Evolutionary conservation across 2,888 invertebrate species (phyloP), one percentile per base, ranked within the genome.

Genomic region (Tillus elongatus): DNA sequence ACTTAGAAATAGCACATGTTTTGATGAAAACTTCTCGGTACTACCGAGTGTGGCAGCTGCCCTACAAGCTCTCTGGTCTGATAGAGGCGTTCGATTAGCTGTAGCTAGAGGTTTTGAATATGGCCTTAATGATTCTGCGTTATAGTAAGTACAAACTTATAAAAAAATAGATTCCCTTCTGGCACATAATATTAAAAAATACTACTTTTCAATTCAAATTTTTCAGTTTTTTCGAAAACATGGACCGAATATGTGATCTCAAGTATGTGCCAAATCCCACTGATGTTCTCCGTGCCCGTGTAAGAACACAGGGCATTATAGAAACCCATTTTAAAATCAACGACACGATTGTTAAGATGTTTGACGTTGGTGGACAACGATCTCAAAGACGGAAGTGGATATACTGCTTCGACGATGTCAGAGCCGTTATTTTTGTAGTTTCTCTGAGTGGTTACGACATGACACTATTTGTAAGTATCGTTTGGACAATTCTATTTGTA

Each of bases 341-440:
- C 43, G 72, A 74, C 52, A 68, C 73, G 45, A 69, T 75, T 38
- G 65, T 58, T 31, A 73, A 75, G 50, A 74, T 78, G 74, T 77
- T 75, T 53, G 77, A 77, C 60, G 77, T 77, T 15, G 77, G 77
- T 13, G 78, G 77, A 35, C 78, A 77, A 54, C 61, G 77, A 53
- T 77, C 76, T 41, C 77, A 78, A 57, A 57, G 78, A 30, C 62
- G 74, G 36, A 78, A 78, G 55, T 78, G 78, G 78, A 77, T 78
- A 49, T 75, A 77, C 53, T 77, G 77, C 57, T 78, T 78, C 57
- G 77, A 77, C 54, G 75, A 77, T 57, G 77, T 77, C 2, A 64
- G 71, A 48, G 75, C 77, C 11, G 72, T 78, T 2, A 56, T 78
- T 29, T 78, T 75, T 63, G 77, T 78, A 11, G 74, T 75, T 10